Conservation (phyloP, 2,888 invertebrate species). For the Hyposoter dolosus region DNA sequence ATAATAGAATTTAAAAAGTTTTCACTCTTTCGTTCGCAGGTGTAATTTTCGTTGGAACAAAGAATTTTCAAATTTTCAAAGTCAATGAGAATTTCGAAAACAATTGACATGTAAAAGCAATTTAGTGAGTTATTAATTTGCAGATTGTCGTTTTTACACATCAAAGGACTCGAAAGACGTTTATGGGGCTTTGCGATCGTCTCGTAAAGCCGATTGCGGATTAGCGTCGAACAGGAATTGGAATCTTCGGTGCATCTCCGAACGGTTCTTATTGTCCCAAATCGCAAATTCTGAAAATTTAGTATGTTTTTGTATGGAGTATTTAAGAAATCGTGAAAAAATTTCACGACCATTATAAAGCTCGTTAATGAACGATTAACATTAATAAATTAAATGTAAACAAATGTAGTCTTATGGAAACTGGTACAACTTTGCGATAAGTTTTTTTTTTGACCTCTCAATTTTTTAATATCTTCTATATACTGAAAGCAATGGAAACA, state of each 20-base stretch:
- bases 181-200: background rate
- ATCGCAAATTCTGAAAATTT: too few species aligned
- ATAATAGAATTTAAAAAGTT: background rate
- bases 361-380: too few species aligned
- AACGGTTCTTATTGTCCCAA: background rate
- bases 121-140: background rate
- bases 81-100: background rate
- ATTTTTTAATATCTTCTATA: too few species aligned
- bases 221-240: constrained; percentile 39
- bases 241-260: constrained; percentile 35
- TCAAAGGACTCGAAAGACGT: background rate
- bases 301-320: too few species aligned
- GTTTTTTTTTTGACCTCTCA: too few species aligned
- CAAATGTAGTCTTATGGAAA: too few species aligned
- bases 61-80: background rate
- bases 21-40: background rate
- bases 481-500: too few species aligned
- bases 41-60: background rate
- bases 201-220: background rate
- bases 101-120: background rate
- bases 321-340: too few species aligned
- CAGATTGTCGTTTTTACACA: background rate
- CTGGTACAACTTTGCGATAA: too few species aligned
- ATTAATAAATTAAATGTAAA: too few species aligned
- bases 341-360: too few species aligned